Percentiles rank a stretch among this genome's conserved stretches.
phyloP scores from a whole-genome alignment of 2,797 vertebrate species.

The Synanceia verrucosa region DNA sequence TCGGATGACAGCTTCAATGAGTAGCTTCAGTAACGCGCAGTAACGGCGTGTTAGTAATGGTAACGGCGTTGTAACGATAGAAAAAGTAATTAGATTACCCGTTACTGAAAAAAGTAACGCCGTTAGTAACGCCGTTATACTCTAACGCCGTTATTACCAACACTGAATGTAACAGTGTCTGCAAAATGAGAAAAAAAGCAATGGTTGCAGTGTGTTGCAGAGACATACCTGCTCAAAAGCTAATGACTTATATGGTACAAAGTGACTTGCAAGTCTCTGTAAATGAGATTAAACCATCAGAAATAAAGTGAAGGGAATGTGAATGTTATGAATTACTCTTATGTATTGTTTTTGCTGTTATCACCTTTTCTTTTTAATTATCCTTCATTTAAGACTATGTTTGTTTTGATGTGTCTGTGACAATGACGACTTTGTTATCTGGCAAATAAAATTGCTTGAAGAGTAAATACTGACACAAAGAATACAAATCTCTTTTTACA shows the following conservation, averaged over 20 bases:
- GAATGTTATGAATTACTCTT: neutral
- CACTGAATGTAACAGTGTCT: conserved; percentile 1
- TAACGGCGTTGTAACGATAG: no score
- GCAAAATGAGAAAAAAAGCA: neutral
- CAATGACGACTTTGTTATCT: neutral
- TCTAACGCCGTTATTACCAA: no score
- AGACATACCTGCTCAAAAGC: neutral
- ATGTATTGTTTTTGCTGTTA: neutral
- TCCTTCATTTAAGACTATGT: neutral
- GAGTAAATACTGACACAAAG: neutral
- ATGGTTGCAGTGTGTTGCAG: neutral
- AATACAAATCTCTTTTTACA: no score
- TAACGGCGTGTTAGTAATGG: no score
- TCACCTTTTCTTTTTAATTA: neutral
- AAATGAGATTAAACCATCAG: neutral
- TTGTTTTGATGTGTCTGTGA: neutral
- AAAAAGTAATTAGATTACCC: no score
- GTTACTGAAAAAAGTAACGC: no score
- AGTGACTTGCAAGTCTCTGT: neutral
- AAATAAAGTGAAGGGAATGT: neutral
- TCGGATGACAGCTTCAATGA: no score
- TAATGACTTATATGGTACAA: neutral
- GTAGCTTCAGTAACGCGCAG: no score
- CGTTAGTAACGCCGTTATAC: no score
- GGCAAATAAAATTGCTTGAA: neutral